Conservation (phyloP, 2,888 invertebrate genomes). For the Mayetiola destructor region DNA sequence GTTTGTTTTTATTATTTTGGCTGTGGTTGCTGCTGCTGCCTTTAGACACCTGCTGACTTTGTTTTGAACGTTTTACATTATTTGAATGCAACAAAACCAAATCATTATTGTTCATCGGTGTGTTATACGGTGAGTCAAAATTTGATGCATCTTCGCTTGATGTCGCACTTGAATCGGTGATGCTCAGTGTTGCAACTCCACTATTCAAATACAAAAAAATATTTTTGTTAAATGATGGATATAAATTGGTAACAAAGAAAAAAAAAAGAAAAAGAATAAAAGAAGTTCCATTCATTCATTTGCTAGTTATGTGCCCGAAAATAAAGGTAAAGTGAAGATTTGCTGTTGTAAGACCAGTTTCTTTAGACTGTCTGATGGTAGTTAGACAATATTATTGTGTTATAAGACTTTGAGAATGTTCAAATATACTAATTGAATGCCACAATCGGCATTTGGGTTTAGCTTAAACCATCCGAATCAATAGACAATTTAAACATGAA, state of each 20-base stretch:
- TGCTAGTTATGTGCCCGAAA: too few species aligned
- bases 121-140: slow-evolving; percentile 72
- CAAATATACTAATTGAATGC: too few species aligned
- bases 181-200: slow-evolving; percentile 69
- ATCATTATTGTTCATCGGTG: slow-evolving; percentile 36
- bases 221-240: slow-evolving; percentile 13
- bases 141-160: slow-evolving; percentile 68
- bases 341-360: too few species aligned
- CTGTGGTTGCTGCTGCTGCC: slow-evolving; percentile 15
- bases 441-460: too few species aligned
- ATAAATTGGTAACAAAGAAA: neutral
- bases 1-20: slow-evolving; percentile 16
- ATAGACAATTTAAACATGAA: too few species aligned
- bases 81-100: neutral
- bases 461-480: too few species aligned
- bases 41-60: slow-evolving; percentile 3
- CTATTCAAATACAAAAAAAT: slow-evolving; percentile 34
- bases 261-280: neutral
- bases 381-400: too few species aligned
- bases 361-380: too few species aligned
- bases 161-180: slow-evolving; percentile 54
- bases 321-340: too few species aligned
- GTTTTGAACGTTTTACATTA: neutral
- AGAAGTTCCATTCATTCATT: too few species aligned
- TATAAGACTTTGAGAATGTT: too few species aligned